Conservation (phyloP, 2,888 invertebrate genomes). For the Proisotoma minuta region DNA sequence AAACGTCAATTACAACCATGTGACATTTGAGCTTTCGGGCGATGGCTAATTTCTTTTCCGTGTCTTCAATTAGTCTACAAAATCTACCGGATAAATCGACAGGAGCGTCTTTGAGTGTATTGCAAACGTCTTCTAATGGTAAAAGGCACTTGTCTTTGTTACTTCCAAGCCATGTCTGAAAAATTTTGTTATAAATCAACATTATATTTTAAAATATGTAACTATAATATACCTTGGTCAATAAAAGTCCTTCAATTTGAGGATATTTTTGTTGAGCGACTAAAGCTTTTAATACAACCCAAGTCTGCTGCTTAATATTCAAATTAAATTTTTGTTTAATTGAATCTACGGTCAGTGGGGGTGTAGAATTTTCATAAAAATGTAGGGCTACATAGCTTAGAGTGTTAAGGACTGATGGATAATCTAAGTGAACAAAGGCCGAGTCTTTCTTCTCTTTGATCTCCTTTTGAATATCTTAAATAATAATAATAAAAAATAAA, state of each 20-base stretch:
- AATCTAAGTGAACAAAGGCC: slow-evolving; percentile 27
- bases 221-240: slow-evolving; percentile 58
- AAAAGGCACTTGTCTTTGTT: slow-evolving; percentile 53
- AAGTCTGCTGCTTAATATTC: slow-evolving; percentile 63
- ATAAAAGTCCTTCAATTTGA: slow-evolving; percentile 59
- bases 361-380: slow-evolving; percentile 35
- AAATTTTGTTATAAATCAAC: slow-evolving; percentile 11
- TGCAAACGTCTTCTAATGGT: slow-evolving; percentile 53
- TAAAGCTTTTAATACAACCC: slow-evolving; percentile 63
- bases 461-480: slow-evolving; percentile 37
- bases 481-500: background rate
- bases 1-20: slow-evolving; percentile 60
- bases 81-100: slow-evolving; percentile 56
- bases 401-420: slow-evolving; percentile 42
- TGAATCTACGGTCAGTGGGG: slow-evolving; percentile 28
- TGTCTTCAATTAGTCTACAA: slow-evolving; percentile 56
- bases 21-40: slow-evolving; percentile 64
- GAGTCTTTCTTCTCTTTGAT: slow-evolving; percentile 43
- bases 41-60: slow-evolving; percentile 59
- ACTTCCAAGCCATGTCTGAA: slow-evolving; percentile 54
- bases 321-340: slow-evolving; percentile 52
- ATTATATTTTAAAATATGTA: background rate
- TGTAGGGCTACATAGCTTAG: slow-evolving; percentile 38
- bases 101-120: slow-evolving; percentile 52
- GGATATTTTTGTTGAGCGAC: slow-evolving; percentile 61